Evolutionary conservation across 1,140 invertebrate genomes (phyloP).

Genomic region (Aphelenchoides fujianensis): DNA sequence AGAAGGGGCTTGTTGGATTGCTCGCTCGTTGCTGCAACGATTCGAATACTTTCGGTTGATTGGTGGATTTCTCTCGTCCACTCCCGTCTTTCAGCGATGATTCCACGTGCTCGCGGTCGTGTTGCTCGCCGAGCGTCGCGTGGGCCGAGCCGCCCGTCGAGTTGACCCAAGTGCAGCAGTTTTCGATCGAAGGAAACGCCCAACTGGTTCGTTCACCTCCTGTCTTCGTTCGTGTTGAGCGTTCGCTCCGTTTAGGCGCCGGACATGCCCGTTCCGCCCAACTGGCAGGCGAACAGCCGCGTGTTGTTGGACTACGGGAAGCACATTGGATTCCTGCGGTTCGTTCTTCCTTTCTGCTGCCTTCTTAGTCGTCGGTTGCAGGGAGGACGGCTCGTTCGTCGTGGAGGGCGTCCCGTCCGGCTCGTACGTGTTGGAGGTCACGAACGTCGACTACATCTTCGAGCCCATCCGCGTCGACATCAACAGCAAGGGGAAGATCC

Average conservation of each 20-base stretch:
- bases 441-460: constrained; percentile 84
- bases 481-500: constrained; percentile 88
- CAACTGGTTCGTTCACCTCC: no score
- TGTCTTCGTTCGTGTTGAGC: no score
- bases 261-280: constrained; percentile 38
- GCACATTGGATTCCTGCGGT: constrained; percentile 56
- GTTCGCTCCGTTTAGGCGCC: no score
- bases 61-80: no score
- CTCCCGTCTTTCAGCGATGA: no score
- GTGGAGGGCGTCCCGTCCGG: constrained; percentile 85
- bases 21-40: neutral
- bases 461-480: constrained; percentile 90
- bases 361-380: constrained; percentile 53
- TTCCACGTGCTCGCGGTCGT: neutral
- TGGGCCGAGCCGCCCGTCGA: constrained; percentile 11
- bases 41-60: neutral
- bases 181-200: constrained; percentile 47
- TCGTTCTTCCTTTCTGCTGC: constrained; percentile 14
- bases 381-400: constrained; percentile 85
- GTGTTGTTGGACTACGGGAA: constrained; percentile 59
- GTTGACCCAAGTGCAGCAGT: constrained; percentile 16
- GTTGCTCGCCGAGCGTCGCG: neutral
- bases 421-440: constrained; percentile 87
- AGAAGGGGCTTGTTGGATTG: neutral
- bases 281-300: constrained; percentile 45